Evolutionary conservation across 53 echinoderm and acorn worm species (phyloP), one percentile per base, ranked within the genome.

Genomic region (Crossaster papposus): DNA sequence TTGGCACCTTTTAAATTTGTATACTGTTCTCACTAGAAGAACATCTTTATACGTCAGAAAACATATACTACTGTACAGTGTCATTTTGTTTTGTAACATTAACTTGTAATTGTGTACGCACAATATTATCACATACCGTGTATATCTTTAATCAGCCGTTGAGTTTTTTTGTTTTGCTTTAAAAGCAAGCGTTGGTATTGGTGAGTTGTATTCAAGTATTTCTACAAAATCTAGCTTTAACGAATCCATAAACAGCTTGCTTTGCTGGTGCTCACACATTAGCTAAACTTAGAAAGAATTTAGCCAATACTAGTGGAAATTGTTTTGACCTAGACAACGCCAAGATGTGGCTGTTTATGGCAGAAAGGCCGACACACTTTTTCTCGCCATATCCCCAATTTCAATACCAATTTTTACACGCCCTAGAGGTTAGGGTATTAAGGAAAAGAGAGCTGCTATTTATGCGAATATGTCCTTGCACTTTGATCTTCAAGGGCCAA

Each of bases 121-220:
- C 68, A 70, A 26, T 65, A 36, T 65, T 70, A 38, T 83, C 50
- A 38, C 13, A 28, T 73, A 38, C 70, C 54, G 9, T 44, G 44
- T 83, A 26, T 51, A 51, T 78, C 4, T 24, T 51, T 32, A 68
- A 68, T 83, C 71, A 85, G 85, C 85, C 85, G 72, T 72, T 85
- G 72, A 72, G 32, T 5, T 68, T 73, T 52, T 85, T 85, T 5
- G 38, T 73, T 52, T 85, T 85, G 73, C 85, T 85, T 85, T 53
- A 85, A 71, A 85, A 85, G 85, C 72, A 85, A 71, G 33, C 34
- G 35, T 58, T 38, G 22, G 32, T 77, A 78, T 78, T 26, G 0
- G 11, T 65, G 81, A 54, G 81, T 65, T 83, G 83, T 83, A 83
- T 44, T 50, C n/a, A 30, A 17, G 26, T 83, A 30, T 83, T 65